These are phyloP conservation scores for Melanotaenia pygmaea DNA, from an alignment of 2,797 vertebrate genomes.

Conservation along the genomic window DNA sequence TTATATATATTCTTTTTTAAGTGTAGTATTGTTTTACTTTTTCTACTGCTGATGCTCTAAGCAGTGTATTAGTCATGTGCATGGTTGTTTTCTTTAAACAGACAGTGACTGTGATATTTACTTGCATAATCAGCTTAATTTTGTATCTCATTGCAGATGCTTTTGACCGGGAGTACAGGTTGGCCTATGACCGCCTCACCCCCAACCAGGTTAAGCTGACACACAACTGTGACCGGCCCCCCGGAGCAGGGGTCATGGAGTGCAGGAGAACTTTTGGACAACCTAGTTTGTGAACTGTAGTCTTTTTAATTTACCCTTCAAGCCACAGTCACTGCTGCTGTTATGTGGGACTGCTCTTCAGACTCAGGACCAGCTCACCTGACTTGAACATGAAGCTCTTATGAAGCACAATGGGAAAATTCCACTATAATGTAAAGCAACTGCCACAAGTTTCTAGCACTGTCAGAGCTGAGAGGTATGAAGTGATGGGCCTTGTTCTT, in stretches of 20 bases:
- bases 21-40: neutral
- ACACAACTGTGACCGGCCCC: conserved; percentile 96
- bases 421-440: conserved; percentile 52
- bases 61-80: neutral
- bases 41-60: neutral
- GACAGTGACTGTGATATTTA: neutral
- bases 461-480: conserved; percentile 53
- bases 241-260: conserved; percentile 96
- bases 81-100: neutral
- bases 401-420: conserved; percentile 67
- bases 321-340: conserved; percentile 49
- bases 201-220: conserved; percentile 94
- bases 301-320: conserved; percentile 7
- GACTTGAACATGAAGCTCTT: conserved; percentile 42
- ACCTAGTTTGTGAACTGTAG: conserved; percentile 86
- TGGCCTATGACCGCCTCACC: conserved; percentile 94
- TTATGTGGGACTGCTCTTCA: conserved; percentile 46
- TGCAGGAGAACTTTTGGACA: conserved; percentile 95
- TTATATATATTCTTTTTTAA: neutral
- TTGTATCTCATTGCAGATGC: conserved; percentile 84
- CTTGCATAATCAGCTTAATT: neutral
- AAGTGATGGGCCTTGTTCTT: conserved; percentile 49
- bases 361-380: conserved; percentile 70
- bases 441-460: conserved; percentile 62
- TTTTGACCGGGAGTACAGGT: conserved; percentile 97